Conservation (phyloP, 1,140 invertebrate species). For the Dendroctonus valens region DNA sequence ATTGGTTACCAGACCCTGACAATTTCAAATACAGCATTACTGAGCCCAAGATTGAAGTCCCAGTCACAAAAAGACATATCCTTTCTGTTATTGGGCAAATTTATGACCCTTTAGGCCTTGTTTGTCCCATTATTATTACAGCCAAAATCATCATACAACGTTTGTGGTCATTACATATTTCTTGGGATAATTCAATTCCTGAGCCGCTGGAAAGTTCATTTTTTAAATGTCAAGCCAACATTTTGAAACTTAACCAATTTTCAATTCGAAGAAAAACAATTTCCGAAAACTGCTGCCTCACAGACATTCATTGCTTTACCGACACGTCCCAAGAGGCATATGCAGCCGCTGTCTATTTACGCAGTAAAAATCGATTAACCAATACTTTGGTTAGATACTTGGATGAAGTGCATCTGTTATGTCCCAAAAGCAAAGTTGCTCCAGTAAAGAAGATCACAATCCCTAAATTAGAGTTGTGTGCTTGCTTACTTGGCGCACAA, state of each 20-base stretch:
- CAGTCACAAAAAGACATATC: slow-evolving; percentile 39
- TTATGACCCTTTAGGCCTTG: slow-evolving; percentile 41
- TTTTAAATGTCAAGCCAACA: too few species aligned
- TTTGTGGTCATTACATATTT: slow-evolving; percentile 45
- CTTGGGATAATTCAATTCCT: slow-evolving; percentile 47
- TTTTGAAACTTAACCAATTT: too few species aligned
- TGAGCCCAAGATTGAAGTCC: slow-evolving; percentile 9
- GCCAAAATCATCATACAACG: slow-evolving; percentile 51
- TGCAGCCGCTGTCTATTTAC: slow-evolving; percentile 43
- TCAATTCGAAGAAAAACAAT: slow-evolving; percentile 3
- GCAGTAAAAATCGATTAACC: slow-evolving; percentile 8
- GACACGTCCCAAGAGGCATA: slow-evolving; percentile 45
- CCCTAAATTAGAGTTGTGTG: slow-evolving; percentile 40
- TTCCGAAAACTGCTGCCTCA: background rate
- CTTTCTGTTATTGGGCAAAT: slow-evolving; percentile 40
- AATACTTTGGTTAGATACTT: too few species aligned
- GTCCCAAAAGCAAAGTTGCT: slow-evolving; percentile 42
- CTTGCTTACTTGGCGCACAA: slow-evolving; percentile 33
- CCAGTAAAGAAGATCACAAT: slow-evolving; percentile 44
- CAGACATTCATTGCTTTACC: slow-evolving; percentile 41
- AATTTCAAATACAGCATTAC: slow-evolving; percentile 36
- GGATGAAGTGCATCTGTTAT: slow-evolving; percentile 32
- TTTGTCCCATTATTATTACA: slow-evolving; percentile 45
- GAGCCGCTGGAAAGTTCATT: background rate
- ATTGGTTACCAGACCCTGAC: slow-evolving; percentile 39